Evolutionary conservation across 2,113 vertebrate species (phyloP), one percentile per base, ranked within the genome.

Genomic region (Saguinus midas): DNA sequence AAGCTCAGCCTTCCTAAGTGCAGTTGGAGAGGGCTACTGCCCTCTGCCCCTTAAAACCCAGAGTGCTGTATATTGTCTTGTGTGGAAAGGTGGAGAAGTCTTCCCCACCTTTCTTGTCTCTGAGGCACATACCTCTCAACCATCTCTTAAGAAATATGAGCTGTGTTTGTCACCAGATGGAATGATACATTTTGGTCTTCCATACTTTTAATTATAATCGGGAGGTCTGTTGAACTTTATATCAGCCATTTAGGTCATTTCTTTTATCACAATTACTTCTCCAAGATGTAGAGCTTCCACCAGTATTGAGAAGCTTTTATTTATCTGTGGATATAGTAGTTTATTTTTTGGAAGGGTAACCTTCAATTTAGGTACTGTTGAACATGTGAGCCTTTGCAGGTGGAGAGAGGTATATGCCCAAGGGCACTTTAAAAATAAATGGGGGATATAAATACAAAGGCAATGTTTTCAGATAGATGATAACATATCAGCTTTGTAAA

Each of bases 1-100:
- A 99, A 99, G 99, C 99, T 98, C 98, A 99, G 99, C 99, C 98
- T 99, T 98, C 98, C 93, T 98, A 98, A 99, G 98, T 97, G 98
- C 98, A 99, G 99, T 97, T 98, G 98, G 97, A 98, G 95, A 98
- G 98, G 98, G 98, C 97, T 94, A 75, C 97, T 88, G 94, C 95
- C 98, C 96, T 98, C 94, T 93, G 45, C 20, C 64, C 96, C 96
- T 97, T 93, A 92, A 97, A 98, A 95, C 86, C 97, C 87, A 35
- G 75, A 96, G 94, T 98, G 93, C 97, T 98, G 21, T 96, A 68
- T 98, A 87, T 98, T 98, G 98, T 97, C 96, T 98, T 97, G 91
- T 98, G 97, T 98, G 92, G 98, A 98, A 98, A 79, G 94, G 96
- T 97, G 97, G 96, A 93, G 92, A 92, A 64, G 21, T 43, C 85